Base-by-base conservation (phyloP, 2,797 vertebrate genomes). In the Heteromormyrus szaboi region DNA sequence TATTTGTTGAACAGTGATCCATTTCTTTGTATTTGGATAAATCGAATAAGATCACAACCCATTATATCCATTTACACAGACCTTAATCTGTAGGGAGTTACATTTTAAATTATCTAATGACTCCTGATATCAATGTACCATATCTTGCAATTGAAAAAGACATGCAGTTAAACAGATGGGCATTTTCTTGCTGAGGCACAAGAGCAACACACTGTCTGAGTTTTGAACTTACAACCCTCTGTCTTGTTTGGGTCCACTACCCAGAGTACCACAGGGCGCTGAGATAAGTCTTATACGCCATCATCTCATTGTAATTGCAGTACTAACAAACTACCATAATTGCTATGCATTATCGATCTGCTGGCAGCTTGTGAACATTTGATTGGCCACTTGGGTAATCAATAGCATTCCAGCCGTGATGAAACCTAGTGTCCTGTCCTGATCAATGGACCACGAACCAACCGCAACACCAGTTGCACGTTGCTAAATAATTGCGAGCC, bases 1-100 rank as follows among this genome's bases (percentile, higher is more conserved):
- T 81, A 46, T 81, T 81, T 81, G 37, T 46, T 81, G 72, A 41
- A 79, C 72, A 19, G 72, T 79, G 76, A 81, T 81, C 76, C 76
- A 81, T 81, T 46, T 46, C 76, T 46, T 81, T 79, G 37, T 79
- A 19, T 79, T 79, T 46, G 19, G 41, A 46, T 81, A 81, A 81
- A 81, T 46, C 37, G 17, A 44, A 44, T 81, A 81, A 46, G 41
- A 46, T 81, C 76, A 81, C 37, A 81, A 19, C 76, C 76, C 41
- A 81, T 81, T 81, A 46, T 4, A 44, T 12, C 17, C 76, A 81
- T 81, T 81, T n/a, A n/a, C 76, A 46, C 41, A 81, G 6, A 46
- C 29, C 17, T 81, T 44, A 7, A 44, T 81, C 41, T 46, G 76
- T 46, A 46, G 37, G 41, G 76, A 46, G 41, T 44, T 44, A 81